Percentiles rank a stretch among this genome's conserved stretches.
Evolutionary conservation across 2,888 invertebrate species (phyloP).

Genomic region (Megaustenia siamemsis): DNA sequence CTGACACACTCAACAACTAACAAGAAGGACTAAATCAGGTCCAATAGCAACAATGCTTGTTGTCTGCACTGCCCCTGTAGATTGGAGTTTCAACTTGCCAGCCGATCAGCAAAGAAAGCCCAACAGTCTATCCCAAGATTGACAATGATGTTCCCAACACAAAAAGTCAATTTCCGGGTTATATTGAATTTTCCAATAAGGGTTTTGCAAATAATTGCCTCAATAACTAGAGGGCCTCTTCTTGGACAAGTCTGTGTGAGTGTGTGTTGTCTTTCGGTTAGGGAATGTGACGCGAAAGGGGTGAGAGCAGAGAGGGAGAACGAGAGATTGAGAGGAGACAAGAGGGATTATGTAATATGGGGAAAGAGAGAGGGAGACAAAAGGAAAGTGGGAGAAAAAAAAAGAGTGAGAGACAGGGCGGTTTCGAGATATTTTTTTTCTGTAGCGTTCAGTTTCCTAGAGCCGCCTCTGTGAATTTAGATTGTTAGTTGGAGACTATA

Average conservation of each 20-base stretch:
- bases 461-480: too few species aligned
- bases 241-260: not conserved
- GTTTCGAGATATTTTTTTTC: too few species aligned
- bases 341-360: not conserved
- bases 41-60: not conserved
- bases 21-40: too few species aligned
- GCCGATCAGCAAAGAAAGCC: not conserved
- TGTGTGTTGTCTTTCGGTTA: not conserved
- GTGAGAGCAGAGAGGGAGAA: not conserved
- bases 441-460: too few species aligned
- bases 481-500: too few species aligned
- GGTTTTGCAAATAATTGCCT: not conserved
- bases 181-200: not conserved
- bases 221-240: not conserved
- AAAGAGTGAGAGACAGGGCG: too few species aligned
- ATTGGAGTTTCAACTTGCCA: not conserved
- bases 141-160: not conserved
- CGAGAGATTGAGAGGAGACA: not conserved
- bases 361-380: not conserved
- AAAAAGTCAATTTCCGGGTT: conserved; percentile 25
- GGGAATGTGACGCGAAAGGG: not conserved
- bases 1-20: too few species aligned
- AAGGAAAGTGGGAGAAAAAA: too few species aligned
- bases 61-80: not conserved
- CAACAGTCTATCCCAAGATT: not conserved